Conservation (phyloP, 2,888 invertebrate species). For the Dynastes maya region DNA sequence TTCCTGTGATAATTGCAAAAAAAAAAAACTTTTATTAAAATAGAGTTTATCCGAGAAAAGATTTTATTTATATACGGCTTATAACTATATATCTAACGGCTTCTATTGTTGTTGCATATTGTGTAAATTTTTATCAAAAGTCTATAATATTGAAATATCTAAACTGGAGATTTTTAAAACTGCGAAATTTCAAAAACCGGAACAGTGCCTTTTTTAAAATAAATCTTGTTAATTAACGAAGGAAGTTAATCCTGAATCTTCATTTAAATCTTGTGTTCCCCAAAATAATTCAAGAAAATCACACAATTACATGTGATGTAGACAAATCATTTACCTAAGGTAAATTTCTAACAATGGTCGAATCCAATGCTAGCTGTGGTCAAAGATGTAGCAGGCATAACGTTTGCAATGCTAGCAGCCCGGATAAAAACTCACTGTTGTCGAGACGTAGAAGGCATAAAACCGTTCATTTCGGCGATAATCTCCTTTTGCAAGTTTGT, state of each 20-base stretch:
- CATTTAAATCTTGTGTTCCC: too few species aligned
- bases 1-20: constrained; percentile 68
- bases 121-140: constrained; percentile 53
- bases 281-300: background rate
- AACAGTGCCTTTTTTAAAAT: constrained; percentile 60
- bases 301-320: constrained; percentile 13
- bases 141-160: constrained; percentile 14
- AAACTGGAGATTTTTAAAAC: background rate
- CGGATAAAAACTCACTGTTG: constrained; percentile 70
- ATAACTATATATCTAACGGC: constrained; percentile 61
- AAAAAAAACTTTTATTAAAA: constrained; percentile 56
- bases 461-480: constrained; percentile 86
- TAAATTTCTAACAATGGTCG: constrained; percentile 64
- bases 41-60: constrained; percentile 26
- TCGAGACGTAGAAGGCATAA: constrained; percentile 83
- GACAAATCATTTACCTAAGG: constrained; percentile 8
- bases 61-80: constrained; percentile 60
- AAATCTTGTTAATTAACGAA: background rate
- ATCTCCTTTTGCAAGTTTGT: constrained; percentile 82
- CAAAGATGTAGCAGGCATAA: constrained; percentile 65
- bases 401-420: constrained; percentile 65
- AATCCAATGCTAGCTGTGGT: constrained; percentile 67
- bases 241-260: background rate
- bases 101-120: constrained; percentile 60
- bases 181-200: constrained; percentile 1